These are phyloP conservation scores for Meriones unguiculatus DNA, from an alignment of 2,113 vertebrate species.

Conservation along the genomic window DNA sequence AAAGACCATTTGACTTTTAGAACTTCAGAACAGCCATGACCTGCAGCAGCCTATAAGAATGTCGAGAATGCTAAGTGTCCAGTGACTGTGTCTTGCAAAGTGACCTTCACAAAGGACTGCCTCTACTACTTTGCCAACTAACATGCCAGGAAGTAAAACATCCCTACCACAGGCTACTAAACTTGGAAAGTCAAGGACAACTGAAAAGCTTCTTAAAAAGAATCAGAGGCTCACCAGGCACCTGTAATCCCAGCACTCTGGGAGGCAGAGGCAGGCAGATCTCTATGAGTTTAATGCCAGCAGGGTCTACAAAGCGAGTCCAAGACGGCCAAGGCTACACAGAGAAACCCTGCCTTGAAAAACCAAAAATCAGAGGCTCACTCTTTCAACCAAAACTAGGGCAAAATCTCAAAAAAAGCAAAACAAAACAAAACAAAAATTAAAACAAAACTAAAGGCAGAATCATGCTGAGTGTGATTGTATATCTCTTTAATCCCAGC, in stretches of 20 bases:
- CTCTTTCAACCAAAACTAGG: neutral
- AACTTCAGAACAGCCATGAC: conserved; percentile 69
- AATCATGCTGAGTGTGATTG: neutral
- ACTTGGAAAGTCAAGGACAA: neutral
- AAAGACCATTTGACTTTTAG: conserved; percentile 70
- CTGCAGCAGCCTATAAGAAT: conserved; percentile 68
- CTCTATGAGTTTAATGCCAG: neutral
- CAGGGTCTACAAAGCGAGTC: too few relatives aligned
- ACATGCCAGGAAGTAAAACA: conserved; percentile 36
- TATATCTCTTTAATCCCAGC: neutral
- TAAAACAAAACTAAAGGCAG: neutral
- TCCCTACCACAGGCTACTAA: conserved; percentile 14
- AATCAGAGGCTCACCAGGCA: neutral
- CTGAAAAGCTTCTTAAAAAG: neutral
- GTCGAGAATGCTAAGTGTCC: conserved; percentile 37
- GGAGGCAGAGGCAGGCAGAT: neutral
- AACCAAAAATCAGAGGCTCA: too few relatives aligned
- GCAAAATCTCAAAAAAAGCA: conserved; percentile 42
- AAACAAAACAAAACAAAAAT: too few relatives aligned
- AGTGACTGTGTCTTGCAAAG: conserved; percentile 2
- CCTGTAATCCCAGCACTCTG: neutral
- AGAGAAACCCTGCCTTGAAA: too few relatives aligned
- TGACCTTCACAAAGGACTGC: conserved; percentile 48
- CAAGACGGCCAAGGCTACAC: too few relatives aligned
- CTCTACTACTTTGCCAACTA: conserved; percentile 31